Base-by-base conservation (phyloP, 92 coral and sea anemone genomes). In the Pocillopora meandrina region DNA sequence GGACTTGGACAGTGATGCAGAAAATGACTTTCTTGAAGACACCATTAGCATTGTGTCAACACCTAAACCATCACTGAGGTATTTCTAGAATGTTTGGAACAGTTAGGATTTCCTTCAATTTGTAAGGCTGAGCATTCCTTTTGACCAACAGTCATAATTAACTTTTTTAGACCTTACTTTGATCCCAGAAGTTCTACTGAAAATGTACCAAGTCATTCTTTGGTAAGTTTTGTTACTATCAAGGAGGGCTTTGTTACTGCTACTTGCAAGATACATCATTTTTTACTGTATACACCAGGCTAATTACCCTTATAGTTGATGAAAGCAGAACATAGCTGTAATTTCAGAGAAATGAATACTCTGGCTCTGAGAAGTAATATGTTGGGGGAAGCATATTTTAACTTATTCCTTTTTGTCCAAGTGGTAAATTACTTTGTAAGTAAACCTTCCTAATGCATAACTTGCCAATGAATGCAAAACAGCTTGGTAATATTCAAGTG, bases 31-130 rank as follows among this genome's bases (percentile, higher is more conserved):
- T 23, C 88, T 89, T 75, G 98, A 95, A 79, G 99, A 96, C 75
- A 90, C 92, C 67, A 86, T 95, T 49, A 95, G 98, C 19, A 94
- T 96, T 71, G 93, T 93, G 61, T 96, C 99, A 15, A 95, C 98
- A 65, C 98, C 98, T 31, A 96, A 96, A 71, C 99, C 99, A 15
- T 94, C 94, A 10, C 94, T 96, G 14, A 96, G 96, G 98, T 96
- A 18, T 42, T 61, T 64, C 47, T 35, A 15, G 47, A 14, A 49
- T 55, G 52, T 35, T 31, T 34, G 74, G 35, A 52, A 17, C 36
- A 12, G 52, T 42, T 3, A 3, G 52, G 18, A 16, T 59, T 10
- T 12, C 62, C 10, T 12, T 59, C 3, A 12, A 2, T 59, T 12
- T 12, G 14, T 12, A 59, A 59, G 14, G 14, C 14, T 10, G 14